Base-by-base conservation (phyloP, 2,888 invertebrate species). In the Sclerodermus sp. region DNA sequence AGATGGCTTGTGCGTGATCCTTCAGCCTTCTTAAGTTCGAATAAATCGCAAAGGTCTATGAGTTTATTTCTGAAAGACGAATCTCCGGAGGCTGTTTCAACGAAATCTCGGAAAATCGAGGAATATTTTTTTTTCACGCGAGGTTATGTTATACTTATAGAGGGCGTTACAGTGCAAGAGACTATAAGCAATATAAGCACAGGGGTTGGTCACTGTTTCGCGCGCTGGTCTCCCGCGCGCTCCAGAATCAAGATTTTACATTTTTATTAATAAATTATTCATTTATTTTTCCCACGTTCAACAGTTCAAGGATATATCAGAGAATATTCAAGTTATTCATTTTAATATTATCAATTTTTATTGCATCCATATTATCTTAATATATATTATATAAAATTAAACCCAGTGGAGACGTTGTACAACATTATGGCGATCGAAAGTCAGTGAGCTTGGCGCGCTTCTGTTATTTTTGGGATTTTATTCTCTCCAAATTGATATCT, bases 191-290 rank as follows among this genome's bases (percentile, higher is more conserved):
- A 52, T 64, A 61, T 62, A 57, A 55, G 56, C 68, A n/a, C 8
- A 71, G 69, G 74, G 75, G 75, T 75, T 75, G 74, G 71, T 73
- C 73, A 60, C 63, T 54, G 60, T 70, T 74, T 74, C 73, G 75
- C 74, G 74, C 75, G 74, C 73, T 70, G 62, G 58, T 61, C 67
- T 75, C 75, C 75, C 75, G 75, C 75, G 74, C 74, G 74, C 74
- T 73, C 66, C 60, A 56, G 55, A 54, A 58, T 60, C 34, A 34
- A 46, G 59, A 52, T 57, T 47, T 51, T 47, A 50, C 50, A 57
- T 65, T 64, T 67, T 64, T 52, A 47, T 51, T 45, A 51, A 54
- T 54, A 52, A 60, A 55, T 58, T 51, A 34, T 43, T 51, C n/a
- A n/a, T n/a, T n/a, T n/a, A 15, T 31, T 36, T 34, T 34, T 34